These are phyloP conservation scores for Tenodera sinensis DNA, from an alignment of 2,888 invertebrate species.

Conservation along the genomic window DNA sequence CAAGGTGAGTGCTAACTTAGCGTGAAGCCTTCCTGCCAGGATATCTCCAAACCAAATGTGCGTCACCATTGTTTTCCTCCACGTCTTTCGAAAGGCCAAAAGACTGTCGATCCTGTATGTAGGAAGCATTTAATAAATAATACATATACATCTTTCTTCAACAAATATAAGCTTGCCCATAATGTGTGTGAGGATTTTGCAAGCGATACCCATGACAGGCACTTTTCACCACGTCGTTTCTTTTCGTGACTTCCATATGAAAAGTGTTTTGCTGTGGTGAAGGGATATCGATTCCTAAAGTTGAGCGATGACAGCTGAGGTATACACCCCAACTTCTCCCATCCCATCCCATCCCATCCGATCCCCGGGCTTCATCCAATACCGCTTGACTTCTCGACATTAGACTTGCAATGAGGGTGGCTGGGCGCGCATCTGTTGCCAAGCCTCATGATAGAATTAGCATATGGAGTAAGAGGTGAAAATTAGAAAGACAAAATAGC, in stretches of 20 bases:
- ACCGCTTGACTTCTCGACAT: neutral
- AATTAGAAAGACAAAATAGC: neutral
- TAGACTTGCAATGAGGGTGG: neutral
- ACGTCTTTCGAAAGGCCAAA: too few species aligned
- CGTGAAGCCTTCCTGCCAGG: too few species aligned
- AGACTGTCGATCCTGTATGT: too few species aligned
- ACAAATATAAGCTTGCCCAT: too few species aligned
- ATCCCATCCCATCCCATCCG: too few species aligned
- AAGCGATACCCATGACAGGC: neutral
- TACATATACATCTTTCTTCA: too few species aligned
- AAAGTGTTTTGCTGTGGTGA: neutral
- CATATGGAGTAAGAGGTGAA: constrained; percentile 12
- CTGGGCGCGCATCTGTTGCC: neutral
- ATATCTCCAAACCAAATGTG: too few species aligned
- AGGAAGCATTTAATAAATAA: too few species aligned
- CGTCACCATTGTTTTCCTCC: too few species aligned
- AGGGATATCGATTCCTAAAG: neutral
- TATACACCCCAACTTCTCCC: neutral
- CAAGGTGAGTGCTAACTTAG: too few species aligned
- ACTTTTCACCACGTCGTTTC: neutral
- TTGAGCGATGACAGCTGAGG: neutral
- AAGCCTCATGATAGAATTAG: neutral
- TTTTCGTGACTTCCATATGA: neutral
- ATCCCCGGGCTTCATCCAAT: neutral
- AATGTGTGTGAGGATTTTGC: neutral